Evolutionary conservation across 2,113 vertebrate species (phyloP).

Genomic region (Alligator mississippiensis): DNA sequence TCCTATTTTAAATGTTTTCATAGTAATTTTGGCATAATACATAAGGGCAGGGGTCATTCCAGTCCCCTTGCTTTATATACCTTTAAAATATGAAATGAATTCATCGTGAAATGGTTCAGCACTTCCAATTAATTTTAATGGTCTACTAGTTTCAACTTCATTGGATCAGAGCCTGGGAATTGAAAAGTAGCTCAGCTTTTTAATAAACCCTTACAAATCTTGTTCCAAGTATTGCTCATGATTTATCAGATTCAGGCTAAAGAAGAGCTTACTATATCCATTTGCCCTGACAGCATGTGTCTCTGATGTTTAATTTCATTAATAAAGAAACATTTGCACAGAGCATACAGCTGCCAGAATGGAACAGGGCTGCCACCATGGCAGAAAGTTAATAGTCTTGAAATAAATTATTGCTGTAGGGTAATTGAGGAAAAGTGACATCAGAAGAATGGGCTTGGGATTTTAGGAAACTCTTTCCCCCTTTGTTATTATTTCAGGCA

Average conservation of each 20-base stretch:
- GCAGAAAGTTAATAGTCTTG: not conserved
- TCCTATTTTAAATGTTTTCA: conserved; percentile 28
- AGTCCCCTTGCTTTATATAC: conserved; percentile 5
- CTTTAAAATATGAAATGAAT: conserved; percentile 57
- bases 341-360: not conserved
- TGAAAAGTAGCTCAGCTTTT: conserved; percentile 34
- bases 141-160: conserved; percentile 24
- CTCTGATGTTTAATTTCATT: conserved; percentile 29
- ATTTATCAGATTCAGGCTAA: not conserved
- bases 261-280: not conserved
- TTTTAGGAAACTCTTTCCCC: rapidly evolving
- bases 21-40: conserved; percentile 21
- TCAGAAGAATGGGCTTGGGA: not conserved
- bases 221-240: not conserved
- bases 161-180: conserved; percentile 54
- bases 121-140: conserved; percentile 72
- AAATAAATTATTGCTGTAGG: not conserved
- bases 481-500: rapidly evolving
- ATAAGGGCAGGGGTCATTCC: conserved; percentile 30
- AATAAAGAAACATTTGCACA: not conserved
- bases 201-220: conserved; percentile 15
- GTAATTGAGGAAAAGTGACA: not conserved
- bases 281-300: not conserved
- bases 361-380: not conserved
- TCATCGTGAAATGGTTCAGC: conserved; percentile 57